These are phyloP conservation scores for Enteromius paludinosus DNA, from an alignment of 2,797 vertebrate species.

Conservation along the genomic window DNA sequence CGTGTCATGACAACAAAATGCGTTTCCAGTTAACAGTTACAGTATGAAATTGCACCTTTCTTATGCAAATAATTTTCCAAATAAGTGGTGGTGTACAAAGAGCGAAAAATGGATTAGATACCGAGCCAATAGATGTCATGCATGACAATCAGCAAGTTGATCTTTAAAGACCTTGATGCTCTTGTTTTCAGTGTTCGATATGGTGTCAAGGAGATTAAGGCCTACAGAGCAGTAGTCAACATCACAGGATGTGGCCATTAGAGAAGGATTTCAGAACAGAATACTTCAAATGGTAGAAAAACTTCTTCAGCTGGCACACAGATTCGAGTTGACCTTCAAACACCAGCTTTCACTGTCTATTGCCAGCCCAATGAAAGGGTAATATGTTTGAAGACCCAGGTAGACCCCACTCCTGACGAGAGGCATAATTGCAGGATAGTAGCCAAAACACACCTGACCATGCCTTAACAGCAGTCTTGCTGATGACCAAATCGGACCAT, in stretches of 20 bases:
- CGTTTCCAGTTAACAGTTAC: background rate
- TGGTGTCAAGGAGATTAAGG: slow-evolving; percentile 6
- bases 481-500: slow-evolving; percentile 20
- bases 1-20: background rate
- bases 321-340: slow-evolving; percentile 23
- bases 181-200: background rate
- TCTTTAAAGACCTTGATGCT: background rate
- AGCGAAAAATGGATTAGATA: slow-evolving; percentile 15
- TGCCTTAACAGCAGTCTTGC: background rate
- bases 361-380: background rate
- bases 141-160: background rate
- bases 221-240: background rate
- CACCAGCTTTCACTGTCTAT: background rate
- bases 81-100: slow-evolving; percentile 1
- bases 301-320: slow-evolving; percentile 13
- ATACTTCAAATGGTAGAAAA: slow-evolving; percentile 16
- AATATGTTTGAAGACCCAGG: background rate
- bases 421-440: background rate
- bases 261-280: background rate
- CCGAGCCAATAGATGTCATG: slow-evolving; percentile 8
- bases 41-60: background rate
- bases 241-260: slow-evolving; percentile 23
- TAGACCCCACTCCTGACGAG: background rate
- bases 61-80: background rate
- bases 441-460: slow-evolving; percentile 4